Evolutionary conservation across 2,888 invertebrate genomes (phyloP).

Genomic region (Pristionchus exspectatus): DNA sequence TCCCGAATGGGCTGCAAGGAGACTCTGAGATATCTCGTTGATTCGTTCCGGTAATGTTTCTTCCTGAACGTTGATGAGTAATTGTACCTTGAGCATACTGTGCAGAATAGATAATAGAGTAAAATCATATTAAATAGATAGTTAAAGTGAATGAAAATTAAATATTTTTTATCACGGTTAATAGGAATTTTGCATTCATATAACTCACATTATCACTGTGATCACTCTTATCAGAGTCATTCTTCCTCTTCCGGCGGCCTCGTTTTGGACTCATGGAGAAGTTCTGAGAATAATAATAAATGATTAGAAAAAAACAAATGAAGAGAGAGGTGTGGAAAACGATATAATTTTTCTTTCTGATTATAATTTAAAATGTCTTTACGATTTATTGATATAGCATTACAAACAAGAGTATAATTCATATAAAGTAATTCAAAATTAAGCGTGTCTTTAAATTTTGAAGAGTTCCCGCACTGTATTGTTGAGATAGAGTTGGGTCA

Average conservation of each 20-base stretch:
- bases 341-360: neutral
- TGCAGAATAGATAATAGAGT: too few species aligned
- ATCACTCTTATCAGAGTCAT: neutral
- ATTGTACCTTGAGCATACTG: too few species aligned
- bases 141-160: too few species aligned
- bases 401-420: too few species aligned
- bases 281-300: neutral
- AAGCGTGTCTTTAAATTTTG: neutral
- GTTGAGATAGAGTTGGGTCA: neutral
- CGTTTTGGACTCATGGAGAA: neutral
- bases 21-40: conserved; percentile 11
- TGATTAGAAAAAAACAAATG: neutral
- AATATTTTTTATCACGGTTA: too few species aligned
- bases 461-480: neutral
- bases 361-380: too few species aligned
- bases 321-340: neutral
- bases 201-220: neutral
- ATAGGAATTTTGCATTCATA: too few species aligned
- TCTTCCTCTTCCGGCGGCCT: neutral
- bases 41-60: neutral
- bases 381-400: too few species aligned
- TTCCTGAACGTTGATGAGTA: neutral
- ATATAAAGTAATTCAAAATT: neutral
- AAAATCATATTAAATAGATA: too few species aligned
- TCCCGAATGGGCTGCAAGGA: neutral